These are phyloP conservation scores for Campaea margaritaria DNA, from an alignment of 2,888 invertebrate genomes.

Conservation along the genomic window DNA sequence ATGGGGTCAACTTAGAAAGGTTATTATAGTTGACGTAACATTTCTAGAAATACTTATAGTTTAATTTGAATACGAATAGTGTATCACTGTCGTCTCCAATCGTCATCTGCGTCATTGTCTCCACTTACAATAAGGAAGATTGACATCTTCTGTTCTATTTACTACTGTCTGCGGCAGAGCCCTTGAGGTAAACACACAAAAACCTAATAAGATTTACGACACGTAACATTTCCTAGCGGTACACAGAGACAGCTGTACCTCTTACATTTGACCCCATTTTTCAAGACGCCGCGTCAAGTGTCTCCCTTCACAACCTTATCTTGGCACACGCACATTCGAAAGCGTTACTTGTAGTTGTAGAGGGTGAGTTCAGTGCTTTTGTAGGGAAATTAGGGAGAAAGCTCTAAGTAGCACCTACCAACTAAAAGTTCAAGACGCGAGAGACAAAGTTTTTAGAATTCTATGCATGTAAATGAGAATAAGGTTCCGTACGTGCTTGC, in stretches of 20 bases:
- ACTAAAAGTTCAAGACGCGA: background rate
- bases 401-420: slow-evolving; percentile 2
- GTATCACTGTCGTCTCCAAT: no score
- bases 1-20: no score
- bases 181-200: background rate
- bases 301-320: slow-evolving; percentile 20
- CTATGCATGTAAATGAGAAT: background rate
- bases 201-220: slow-evolving; percentile 7
- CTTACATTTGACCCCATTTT: slow-evolving; percentile 35
- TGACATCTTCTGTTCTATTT: no score
- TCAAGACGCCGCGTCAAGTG: slow-evolving; percentile 25
- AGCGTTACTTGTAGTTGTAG: slow-evolving; percentile 18
- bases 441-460: background rate
- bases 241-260: background rate
- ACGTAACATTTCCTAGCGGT: slow-evolving; percentile 7
- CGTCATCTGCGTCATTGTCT: no score
- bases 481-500: no score
- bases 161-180: no score
- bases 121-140: no score
- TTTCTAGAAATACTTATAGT: no score
- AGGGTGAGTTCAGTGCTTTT: slow-evolving; percentile 19
- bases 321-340: slow-evolving; percentile 18
- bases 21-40: no score
- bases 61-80: no score
- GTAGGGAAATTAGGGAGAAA: slow-evolving; percentile 15